Percentiles rank a stretch among this genome's conserved stretches.
Evolutionary conservation across 2,888 invertebrate species (phyloP).

Genomic region (Eutolmus rufibarbis): DNA sequence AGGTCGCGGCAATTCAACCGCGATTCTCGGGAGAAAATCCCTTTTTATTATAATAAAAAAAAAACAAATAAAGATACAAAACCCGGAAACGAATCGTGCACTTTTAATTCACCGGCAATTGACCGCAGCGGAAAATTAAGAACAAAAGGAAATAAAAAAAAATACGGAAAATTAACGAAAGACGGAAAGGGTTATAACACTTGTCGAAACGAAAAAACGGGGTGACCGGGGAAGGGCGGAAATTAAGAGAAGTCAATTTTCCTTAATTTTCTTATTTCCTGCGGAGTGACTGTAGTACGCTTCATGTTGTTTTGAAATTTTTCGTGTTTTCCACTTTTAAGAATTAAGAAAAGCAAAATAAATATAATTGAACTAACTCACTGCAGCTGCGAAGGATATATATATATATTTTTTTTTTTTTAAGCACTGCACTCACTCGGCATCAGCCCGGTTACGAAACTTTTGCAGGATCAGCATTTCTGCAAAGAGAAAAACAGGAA

Average conservation of each 20-base stretch:
- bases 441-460: neutral
- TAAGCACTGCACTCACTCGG: neutral
- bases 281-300: neutral
- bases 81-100: neutral
- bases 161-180: conserved; percentile 20
- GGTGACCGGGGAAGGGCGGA: neutral
- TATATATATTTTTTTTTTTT: neutral
- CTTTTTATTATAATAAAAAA: neutral
- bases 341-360: neutral
- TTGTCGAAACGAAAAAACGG: neutral
- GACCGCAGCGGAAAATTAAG: neutral
- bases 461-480: neutral
- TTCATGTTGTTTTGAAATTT: neutral
- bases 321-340: neutral
- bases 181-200: neutral
- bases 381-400: neutral
- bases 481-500: neutral
- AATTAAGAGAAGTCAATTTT: neutral
- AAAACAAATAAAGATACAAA: neutral
- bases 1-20: neutral
- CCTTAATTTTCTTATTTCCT: neutral
- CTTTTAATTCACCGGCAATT: neutral
- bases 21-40: neutral
- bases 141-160: neutral
- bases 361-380: neutral